Evolutionary conservation across 2,113 vertebrate species (phyloP), one percentile per base, ranked within the genome.

Genomic region (Megaceryle maxima): DNA sequence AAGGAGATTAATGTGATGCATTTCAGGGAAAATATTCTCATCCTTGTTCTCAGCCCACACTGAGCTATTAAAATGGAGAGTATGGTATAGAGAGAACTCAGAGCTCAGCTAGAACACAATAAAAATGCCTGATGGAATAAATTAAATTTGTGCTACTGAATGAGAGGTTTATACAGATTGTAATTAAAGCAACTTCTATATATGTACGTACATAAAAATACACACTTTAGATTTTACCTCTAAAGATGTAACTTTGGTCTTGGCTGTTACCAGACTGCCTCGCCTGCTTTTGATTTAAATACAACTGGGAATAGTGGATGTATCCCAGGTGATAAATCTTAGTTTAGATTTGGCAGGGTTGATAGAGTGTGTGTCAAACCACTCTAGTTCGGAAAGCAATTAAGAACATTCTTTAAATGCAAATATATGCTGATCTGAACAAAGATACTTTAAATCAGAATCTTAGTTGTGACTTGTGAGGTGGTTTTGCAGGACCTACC

Each of bases 401-500:
- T 93, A 90, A 80, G 68, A 85, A 67, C 70, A 39, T 94, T 67
- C 16, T 93, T 93, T 77, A 80, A 73, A 94, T 90, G 82, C 68
- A 93, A 73, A 93, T 94, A 6, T 91, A 74, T 86, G 85, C 82
- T 86, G 94, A 95, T 93, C 85, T 83, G 82, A 95, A 77, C 79
- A 86, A 77, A 88, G 94, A 88, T 96, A 93, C 44, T 88, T 83
- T 46, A 56, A 92, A 90, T 83, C 29, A 80, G 75, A 91, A 76
- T 90, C 67, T 90, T 80, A 70, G 93, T 89, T 91, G 55, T 73
- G 64, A 78, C 90, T 87, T 93, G 80, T 73, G 63, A 86, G 75
- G 88, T 74, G 29, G 90, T 88, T 92, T 96, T 96, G 90, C 93
- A 88, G 83, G 93, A 93, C 67, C 46, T 96, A 92, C 94, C 83